phyloP scores from a whole-genome alignment of 2,797 vertebrate species.

The Crenichthys baileyi region DNA sequence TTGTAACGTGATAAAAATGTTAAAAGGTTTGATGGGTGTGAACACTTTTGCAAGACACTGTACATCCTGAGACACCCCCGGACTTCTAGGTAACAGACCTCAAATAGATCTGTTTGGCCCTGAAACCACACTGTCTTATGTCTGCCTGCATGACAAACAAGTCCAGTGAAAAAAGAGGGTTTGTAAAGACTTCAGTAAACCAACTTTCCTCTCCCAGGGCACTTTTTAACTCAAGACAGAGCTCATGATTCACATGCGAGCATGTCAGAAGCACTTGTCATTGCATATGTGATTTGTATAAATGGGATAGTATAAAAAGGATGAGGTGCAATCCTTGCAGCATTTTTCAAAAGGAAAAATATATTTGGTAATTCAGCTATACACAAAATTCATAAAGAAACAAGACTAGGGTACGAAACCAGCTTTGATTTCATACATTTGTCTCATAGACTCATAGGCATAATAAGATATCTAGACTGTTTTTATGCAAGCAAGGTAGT shows the following conservation, averaged over 20 bases:
- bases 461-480: slow-evolving; percentile 23
- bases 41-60: slow-evolving; percentile 7
- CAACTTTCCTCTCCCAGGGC: slow-evolving; percentile 18
- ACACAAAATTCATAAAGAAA: slow-evolving; percentile 20
- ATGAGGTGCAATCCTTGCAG: not conserved
- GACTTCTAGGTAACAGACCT: slow-evolving; percentile 34
- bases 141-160: slow-evolving; percentile 29
- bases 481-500: slow-evolving; percentile 8
- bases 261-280: slow-evolving; percentile 8
- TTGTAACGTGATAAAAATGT: not conserved
- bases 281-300: slow-evolving; percentile 11
- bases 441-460: slow-evolving; percentile 9
- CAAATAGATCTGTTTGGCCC: slow-evolving; percentile 48
- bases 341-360: not conserved
- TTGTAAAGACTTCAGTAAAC: slow-evolving; percentile 1
- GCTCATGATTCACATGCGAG: not conserved
- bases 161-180: slow-evolving; percentile 21
- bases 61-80: slow-evolving; percentile 41
- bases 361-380: slow-evolving; percentile 16
- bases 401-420: slow-evolving; percentile 21
- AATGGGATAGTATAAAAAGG: slow-evolving; percentile 9
- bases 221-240: slow-evolving; percentile 17
- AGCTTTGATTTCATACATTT: slow-evolving; percentile 17
- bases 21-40: not conserved
- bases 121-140: slow-evolving; percentile 29